Evolutionary conservation across 2,888 invertebrate genomes (phyloP).

Genomic region (Heliothis peltigera): DNA sequence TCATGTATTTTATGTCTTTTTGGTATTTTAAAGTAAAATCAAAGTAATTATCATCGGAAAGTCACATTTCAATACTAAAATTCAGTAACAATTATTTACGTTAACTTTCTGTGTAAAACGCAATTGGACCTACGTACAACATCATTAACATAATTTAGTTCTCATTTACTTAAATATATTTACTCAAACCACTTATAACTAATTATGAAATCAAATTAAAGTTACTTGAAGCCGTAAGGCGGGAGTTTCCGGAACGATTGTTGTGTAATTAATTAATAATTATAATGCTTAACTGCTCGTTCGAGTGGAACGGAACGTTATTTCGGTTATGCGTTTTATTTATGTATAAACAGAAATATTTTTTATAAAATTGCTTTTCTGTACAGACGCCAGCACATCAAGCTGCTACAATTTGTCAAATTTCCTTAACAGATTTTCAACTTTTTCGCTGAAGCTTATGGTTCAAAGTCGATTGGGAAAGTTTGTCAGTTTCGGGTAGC

Average conservation of each 20-base stretch:
- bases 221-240: not conserved
- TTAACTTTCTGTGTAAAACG: not conserved
- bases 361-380: too few species aligned
- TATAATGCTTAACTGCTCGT: slow-evolving; percentile 4
- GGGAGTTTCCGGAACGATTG: slow-evolving; percentile 1
- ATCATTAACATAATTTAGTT: not conserved
- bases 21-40: too few species aligned
- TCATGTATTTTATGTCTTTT: too few species aligned
- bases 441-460: too few species aligned
- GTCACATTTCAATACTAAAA: not conserved
- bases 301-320: slow-evolving; percentile 19
- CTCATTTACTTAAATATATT: not conserved
- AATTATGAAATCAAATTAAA: slow-evolving; percentile 17
- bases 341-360: not conserved
- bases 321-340: slow-evolving; percentile 8
- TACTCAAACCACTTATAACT: slow-evolving; percentile 5
- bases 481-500: too few species aligned
- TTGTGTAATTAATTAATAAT: slow-evolving; percentile 14
- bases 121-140: not conserved
- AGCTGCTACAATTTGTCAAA: too few species aligned
- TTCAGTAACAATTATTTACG: not conserved
- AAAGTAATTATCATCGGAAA: too few species aligned
- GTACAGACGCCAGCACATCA: too few species aligned
- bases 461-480: too few species aligned
- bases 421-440: too few species aligned